phyloP scores from a whole-genome alignment of 1,140 invertebrate species.

The Planococcus citri region DNA sequence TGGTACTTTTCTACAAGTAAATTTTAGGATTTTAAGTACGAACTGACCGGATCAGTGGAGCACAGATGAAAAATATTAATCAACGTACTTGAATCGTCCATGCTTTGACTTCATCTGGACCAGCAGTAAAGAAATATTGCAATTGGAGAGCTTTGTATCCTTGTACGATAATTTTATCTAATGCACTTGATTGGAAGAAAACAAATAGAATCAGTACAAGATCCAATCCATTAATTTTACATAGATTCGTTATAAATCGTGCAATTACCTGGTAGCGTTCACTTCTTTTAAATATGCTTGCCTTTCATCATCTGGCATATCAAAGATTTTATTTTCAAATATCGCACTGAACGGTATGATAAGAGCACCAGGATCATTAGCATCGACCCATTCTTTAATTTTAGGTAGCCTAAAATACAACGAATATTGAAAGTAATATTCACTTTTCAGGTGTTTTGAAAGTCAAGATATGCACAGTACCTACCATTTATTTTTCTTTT shows the following conservation, averaged over 20 bases:
- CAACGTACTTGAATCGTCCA: conserved; percentile 90
- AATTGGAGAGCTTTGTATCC: conserved; percentile 93
- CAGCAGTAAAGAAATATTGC: conserved; percentile 95
- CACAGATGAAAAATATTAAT: neutral
- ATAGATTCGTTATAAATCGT: neutral
- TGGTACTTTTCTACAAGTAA: conserved; percentile 74
- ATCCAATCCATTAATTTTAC: neutral
- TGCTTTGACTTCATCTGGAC: conserved; percentile 95
- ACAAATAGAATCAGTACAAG: conserved; percentile 5
- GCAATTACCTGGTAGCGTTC: conserved; percentile 57
- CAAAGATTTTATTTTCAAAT: conserved; percentile 74
- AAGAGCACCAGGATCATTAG: conserved; percentile 83
- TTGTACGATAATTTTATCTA: conserved; percentile 95
- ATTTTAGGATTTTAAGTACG: neutral
- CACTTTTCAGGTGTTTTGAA: too few species aligned
- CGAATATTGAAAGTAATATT: neutral
- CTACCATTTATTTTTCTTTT: conserved; percentile 98
- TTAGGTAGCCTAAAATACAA: conserved; percentile 67
- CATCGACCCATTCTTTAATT: conserved; percentile 98
- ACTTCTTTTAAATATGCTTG: conserved; percentile 65
- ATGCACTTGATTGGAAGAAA: conserved; percentile 45
- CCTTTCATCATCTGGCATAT: conserved; percentile 70
- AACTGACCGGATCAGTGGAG: neutral
- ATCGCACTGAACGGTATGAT: conserved; percentile 92
- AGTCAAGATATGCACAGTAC: conserved; percentile 21